Percentiles rank a stretch among this genome's conserved stretches.
Evolutionary conservation across 2,113 vertebrate species (phyloP).

Genomic region (Semnornis frantzii): DNA sequence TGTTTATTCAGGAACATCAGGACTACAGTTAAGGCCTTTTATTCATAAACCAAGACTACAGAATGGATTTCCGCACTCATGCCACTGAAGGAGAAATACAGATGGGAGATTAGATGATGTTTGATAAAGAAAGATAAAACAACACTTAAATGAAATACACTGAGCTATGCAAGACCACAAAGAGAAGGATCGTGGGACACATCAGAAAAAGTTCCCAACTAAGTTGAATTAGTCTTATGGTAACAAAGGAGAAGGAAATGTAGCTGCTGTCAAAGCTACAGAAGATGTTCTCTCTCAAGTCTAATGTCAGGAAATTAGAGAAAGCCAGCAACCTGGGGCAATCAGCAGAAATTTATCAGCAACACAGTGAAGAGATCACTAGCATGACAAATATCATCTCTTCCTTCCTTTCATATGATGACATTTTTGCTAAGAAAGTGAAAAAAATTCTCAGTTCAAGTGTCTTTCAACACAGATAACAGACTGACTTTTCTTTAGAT

Average conservation of each 20-base stretch:
- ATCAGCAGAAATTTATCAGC: slow-evolving; percentile 31
- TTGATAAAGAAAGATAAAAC: neutral
- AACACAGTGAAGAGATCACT: neutral
- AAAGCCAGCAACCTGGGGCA: neutral
- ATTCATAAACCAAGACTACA: neutral
- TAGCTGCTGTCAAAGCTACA: neutral
- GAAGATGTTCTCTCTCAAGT: slow-evolving; percentile 6
- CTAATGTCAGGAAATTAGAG: slow-evolving; percentile 22
- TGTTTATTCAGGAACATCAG: neutral
- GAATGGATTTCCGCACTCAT: neutral
- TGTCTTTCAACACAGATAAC: slow-evolving; percentile 8
- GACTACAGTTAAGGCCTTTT: neutral
- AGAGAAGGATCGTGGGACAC: neutral
- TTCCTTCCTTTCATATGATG: slow-evolving; percentile 36
- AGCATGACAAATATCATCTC: slow-evolving; percentile 35
- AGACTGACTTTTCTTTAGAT: neutral
- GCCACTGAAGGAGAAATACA: neutral
- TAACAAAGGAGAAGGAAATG: neutral
- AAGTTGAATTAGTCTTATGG: neutral
- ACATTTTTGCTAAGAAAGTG: neutral
- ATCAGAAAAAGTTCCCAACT: neutral
- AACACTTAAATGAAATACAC: neutral
- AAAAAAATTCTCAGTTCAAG: neutral
- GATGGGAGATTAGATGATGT: neutral
- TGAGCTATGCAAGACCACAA: neutral